Percentiles rank a stretch among this genome's conserved stretches.
Evolutionary conservation across 2,113 vertebrate species (phyloP).

Genomic region (Poeciliopsis retropinna): DNA sequence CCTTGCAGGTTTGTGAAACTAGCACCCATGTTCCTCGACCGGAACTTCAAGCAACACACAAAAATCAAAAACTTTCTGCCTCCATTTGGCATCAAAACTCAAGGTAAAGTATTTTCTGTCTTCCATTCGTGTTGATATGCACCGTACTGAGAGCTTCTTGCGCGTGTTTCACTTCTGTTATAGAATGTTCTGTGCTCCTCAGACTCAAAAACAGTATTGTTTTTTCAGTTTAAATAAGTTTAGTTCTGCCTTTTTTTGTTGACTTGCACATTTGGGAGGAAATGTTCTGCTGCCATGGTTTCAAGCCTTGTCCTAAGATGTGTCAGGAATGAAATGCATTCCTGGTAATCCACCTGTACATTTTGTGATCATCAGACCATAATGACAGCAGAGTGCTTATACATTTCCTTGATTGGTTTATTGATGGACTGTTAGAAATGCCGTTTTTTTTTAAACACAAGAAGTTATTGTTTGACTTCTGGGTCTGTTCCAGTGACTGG

Average conservation of each 20-base stretch:
- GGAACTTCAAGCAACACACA: slow-evolving; percentile 74
- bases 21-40: slow-evolving; percentile 82
- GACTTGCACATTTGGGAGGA: not conserved
- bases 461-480: slow-evolving; percentile 5
- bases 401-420: not conserved
- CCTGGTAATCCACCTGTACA: not conserved
- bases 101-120: slow-evolving; percentile 73
- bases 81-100: slow-evolving; percentile 83
- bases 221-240: not conserved
- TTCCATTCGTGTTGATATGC: not conserved
- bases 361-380: slow-evolving; percentile 6
- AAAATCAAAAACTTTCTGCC: slow-evolving; percentile 77
- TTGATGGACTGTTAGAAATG: not conserved
- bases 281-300: too few species aligned
- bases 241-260: not conserved
- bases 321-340: not conserved
- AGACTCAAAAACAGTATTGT: too few species aligned
- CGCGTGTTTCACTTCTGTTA: not conserved
- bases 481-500: not conserved
- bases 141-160: not conserved
- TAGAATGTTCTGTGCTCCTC: not conserved
- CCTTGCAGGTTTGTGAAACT: slow-evolving; percentile 74
- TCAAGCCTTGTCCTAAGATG: not conserved
- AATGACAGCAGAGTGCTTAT: not conserved
- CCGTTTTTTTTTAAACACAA: not conserved